These are phyloP conservation scores for Mionectes olivaceus DNA, from an alignment of 2,797 vertebrate species.

Conservation along the genomic window DNA sequence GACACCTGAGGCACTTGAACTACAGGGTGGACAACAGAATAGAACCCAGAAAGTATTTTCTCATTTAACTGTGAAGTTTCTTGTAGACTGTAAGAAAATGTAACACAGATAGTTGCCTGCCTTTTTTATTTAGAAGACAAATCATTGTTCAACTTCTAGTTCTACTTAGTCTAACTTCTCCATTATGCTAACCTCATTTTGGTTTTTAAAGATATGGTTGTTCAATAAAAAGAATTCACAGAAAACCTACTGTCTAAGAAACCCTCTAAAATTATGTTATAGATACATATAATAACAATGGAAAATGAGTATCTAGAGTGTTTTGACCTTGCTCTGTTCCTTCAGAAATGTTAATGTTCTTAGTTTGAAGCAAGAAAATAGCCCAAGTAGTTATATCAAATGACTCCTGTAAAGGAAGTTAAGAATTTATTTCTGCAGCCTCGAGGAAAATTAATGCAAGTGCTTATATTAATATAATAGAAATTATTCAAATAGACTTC, in stretches of 20 bases:
- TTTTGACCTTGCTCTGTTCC: neutral
- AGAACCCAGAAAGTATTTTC: neutral
- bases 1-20: neutral
- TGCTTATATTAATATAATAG: neutral
- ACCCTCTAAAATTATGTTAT: neutral
- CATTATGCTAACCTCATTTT: neutral
- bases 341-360: neutral
- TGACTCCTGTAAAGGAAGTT: neutral
- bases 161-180: neutral
- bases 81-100: neutral
- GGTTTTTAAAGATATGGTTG: neutral
- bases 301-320: neutral
- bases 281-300: neutral
- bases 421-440: neutral
- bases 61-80: neutral
- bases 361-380: neutral
- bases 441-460: neutral
- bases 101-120: neutral
- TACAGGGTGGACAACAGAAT: neutral
- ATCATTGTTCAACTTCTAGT: neutral
- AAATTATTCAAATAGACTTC: neutral
- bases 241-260: neutral
- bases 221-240: neutral
- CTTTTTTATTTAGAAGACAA: neutral
- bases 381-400: neutral